A percentile compares a stretch with the other conserved stretches of the same genome.
phyloP scores from a whole-genome alignment of 2,113 vertebrate species.

The Canis aureus region DNA sequence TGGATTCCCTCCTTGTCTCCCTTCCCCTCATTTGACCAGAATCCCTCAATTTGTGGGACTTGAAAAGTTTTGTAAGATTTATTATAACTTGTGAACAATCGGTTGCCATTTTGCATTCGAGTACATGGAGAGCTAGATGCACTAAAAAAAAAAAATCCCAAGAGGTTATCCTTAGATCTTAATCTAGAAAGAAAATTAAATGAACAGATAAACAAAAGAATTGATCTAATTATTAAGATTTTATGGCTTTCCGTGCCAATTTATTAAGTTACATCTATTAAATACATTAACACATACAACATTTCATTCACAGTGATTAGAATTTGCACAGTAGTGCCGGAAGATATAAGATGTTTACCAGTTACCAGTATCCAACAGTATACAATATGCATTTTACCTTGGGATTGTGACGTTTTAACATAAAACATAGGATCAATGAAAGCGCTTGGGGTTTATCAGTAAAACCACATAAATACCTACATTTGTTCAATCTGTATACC shows the following conservation, averaged over 20 bases:
- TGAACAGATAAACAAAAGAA: background rate
- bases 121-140: background rate
- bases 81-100: background rate
- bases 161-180: background rate
- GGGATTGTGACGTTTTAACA: constrained; percentile 82
- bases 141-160: background rate
- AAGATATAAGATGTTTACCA: constrained; percentile 28
- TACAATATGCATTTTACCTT: constrained; percentile 80
- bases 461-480: constrained; percentile 50
- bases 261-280: constrained; percentile 77
- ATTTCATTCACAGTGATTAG: constrained; percentile 64
- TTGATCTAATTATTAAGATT: background rate
- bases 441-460: constrained; percentile 69
- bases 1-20: background rate
- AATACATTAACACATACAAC: constrained; percentile 67
- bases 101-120: constrained; percentile 26
- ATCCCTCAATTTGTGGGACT: background rate
- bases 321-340: constrained; percentile 20
- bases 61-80: background rate
- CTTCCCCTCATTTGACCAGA: background rate
- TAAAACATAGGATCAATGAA: constrained; percentile 82
- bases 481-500: constrained; percentile 31
- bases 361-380: constrained; percentile 65
- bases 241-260: constrained; percentile 27
- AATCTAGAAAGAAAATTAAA: constrained; percentile 45